Conservation (phyloP, 2,113 vertebrate genomes). For the Trematocara variabile region DNA sequence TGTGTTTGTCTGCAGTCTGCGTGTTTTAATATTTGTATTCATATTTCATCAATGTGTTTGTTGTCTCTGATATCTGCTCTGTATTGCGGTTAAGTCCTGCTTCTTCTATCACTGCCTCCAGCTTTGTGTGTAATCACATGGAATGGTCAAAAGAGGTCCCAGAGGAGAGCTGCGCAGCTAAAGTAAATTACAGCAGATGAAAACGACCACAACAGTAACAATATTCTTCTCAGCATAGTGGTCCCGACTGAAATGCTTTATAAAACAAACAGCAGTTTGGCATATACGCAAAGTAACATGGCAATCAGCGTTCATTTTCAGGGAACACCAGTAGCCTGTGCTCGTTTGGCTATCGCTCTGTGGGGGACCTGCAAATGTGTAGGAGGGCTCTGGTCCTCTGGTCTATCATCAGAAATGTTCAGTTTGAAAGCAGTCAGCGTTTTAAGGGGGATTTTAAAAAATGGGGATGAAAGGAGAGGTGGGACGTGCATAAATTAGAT, state of each 20-base stretch:
- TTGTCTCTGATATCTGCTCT: neutral
- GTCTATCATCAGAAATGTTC: neutral
- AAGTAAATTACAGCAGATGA: neutral
- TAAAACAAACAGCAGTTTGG: neutral
- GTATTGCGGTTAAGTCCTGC: neutral
- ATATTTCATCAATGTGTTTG: neutral
- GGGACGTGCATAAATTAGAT: neutral
- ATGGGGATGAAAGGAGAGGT: neutral
- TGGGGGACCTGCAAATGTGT: neutral
- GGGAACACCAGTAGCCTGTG: neutral
- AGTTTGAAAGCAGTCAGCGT: accelerated
- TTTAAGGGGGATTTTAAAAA: neutral
- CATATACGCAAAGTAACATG: neutral
- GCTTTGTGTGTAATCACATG: neutral
- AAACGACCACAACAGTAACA: neutral
- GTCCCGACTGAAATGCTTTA: neutral
- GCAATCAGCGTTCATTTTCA: neutral
- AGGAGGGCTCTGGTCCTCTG: neutral
- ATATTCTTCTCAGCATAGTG: neutral
- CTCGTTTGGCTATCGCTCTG: neutral
- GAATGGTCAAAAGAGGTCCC: neutral
- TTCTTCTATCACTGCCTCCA: neutral
- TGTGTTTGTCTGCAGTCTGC: neutral
- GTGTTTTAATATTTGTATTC: neutral
- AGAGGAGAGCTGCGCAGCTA: neutral